phyloP scores from a whole-genome alignment of 2,113 vertebrate genomes.

The Zapornia atra region DNA sequence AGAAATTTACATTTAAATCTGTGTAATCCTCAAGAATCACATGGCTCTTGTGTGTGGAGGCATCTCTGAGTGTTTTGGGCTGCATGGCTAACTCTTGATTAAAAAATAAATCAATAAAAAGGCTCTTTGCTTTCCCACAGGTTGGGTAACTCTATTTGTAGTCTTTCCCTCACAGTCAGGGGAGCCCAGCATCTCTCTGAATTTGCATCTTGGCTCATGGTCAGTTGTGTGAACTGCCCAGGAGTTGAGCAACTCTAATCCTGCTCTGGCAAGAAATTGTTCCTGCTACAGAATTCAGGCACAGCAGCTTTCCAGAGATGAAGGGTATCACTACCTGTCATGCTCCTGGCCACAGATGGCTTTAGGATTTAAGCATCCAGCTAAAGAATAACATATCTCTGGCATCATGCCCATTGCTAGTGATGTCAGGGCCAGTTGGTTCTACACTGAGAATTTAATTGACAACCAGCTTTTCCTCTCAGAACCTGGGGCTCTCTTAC shows the following conservation, averaged over 20 bases:
- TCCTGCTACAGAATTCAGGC: neutral
- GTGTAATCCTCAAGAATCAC: constrained; percentile 39
- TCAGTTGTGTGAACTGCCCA: neutral
- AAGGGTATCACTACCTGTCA: neutral
- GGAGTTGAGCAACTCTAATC: neutral
- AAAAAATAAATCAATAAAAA: neutral
- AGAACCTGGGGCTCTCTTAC: constrained; percentile 52
- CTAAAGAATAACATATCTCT: neutral
- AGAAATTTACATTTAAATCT: constrained; percentile 48
- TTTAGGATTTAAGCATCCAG: neutral
- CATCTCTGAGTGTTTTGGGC: neutral
- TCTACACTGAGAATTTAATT: neutral
- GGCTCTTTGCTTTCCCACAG: neutral
- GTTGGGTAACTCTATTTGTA: neutral
- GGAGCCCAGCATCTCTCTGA: neutral
- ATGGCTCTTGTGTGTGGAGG: neutral
- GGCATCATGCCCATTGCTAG: neutral
- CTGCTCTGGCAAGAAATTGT: neutral
- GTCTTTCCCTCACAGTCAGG: neutral
- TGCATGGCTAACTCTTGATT: neutral
- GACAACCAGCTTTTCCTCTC: neutral
- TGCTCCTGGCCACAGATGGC: neutral
- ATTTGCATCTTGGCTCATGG: neutral
- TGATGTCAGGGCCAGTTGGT: neutral
- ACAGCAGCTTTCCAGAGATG: neutral